These are phyloP conservation scores for Oceanites oceanicus DNA, from an alignment of 2,113 vertebrate species.

Conservation along the genomic window DNA sequence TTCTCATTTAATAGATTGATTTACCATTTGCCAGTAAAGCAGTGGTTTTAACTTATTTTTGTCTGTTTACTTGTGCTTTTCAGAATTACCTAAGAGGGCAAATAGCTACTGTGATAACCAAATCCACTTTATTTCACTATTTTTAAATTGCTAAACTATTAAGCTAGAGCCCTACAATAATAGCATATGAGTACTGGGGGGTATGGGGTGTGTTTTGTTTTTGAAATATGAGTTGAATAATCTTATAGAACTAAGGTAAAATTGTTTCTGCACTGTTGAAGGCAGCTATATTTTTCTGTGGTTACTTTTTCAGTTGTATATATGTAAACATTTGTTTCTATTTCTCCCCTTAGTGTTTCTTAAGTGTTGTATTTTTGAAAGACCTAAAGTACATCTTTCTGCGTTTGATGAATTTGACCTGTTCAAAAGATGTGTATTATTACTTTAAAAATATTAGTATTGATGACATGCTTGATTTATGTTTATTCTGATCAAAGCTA, in stretches of 20 bases:
- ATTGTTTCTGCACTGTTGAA: not conserved
- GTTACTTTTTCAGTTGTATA: not conserved
- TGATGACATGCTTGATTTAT: not conserved
- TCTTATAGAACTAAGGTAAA: not conserved
- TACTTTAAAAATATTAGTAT: not conserved
- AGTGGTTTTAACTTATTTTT: not conserved
- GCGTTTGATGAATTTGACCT: slow-evolving; percentile 25
- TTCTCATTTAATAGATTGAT: not conserved
- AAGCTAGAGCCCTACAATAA: not conserved
- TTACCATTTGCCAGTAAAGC: not conserved
- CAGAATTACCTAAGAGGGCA: not conserved
- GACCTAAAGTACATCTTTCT: not conserved
- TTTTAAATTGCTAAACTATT: not conserved
- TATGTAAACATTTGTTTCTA: not conserved
- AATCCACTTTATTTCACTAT: not conserved
- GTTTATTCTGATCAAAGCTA: slow-evolving; percentile 6
- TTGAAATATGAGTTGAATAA: not conserved
- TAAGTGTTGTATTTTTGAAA: not conserved
- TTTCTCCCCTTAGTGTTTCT: not conserved
- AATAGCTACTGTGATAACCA: not conserved
- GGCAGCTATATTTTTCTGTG: not conserved
- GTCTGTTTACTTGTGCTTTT: not conserved
- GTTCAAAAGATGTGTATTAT: not conserved
- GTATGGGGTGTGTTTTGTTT: not conserved
- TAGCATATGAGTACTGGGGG: not conserved